Evolutionary conservation across 1,140 invertebrate genomes (phyloP), one percentile per base, ranked within the genome.

Genomic region (Drosophila chauvacae): DNA sequence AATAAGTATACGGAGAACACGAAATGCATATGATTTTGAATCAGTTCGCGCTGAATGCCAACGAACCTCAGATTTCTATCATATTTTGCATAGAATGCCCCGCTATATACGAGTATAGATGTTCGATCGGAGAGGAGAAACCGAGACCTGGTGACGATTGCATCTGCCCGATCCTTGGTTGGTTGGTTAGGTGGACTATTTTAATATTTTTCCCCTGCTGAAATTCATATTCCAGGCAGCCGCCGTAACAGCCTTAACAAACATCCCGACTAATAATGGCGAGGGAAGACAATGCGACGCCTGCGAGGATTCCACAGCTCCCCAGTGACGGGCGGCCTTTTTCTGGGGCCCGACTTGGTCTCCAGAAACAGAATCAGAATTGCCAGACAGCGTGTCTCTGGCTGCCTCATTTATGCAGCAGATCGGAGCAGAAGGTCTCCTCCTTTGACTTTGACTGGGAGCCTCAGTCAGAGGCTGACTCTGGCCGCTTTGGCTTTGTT

Each of bases 71-170:
- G 84, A 88, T 88, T 88, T 84, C 81, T 80, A 88, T 88, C 84
- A 88, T 88, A 88, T 88, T 88, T 88, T 84, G 84, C 84, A 88
- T 88, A 88, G 84, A 88, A 88, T 88, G 85, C 66, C 62, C 51
- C 35, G 53, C 53, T 56, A 56, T 35, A 68, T 23, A 23, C 42
- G 30, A 37, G 13, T 18, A 16, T 33, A 26, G 26, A 57, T 51
- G 28, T 62, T 55, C 28, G 30, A 45, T 44, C 28, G 59, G 30
- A n/a, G 37, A 47, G 35, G n/a, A 58, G 39, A 41, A 0, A 20
- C 18, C 3, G 14, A 16, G 35, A 56, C 20, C 35, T 39, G 56
- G 41, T 33, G 57, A 18, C 39, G 69, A 74, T 81, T 55, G 53
- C 37, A 47, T 64, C 35, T 47, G 13, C 6, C 48, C 48, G 39